A percentile compares a stretch with the other conserved stretches of the same genome.
Conservation (phyloP, 2,797 vertebrate species). For the Ptychadena robeensis region DNA sequence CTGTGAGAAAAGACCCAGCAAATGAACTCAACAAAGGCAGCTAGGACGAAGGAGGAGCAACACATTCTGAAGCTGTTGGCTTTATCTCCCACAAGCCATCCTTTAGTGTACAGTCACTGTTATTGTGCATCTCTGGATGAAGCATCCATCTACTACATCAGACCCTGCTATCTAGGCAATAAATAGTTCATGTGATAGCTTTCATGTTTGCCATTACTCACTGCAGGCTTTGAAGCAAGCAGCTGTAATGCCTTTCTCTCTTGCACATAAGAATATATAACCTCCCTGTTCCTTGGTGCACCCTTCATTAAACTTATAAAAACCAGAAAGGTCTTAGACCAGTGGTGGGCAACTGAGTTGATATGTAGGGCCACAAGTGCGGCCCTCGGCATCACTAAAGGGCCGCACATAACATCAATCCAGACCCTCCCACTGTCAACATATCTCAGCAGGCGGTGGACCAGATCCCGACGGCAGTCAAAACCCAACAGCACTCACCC, state of each 20-base stretch:
- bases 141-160: background rate
- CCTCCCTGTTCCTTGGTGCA: background rate
- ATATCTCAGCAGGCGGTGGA: no score
- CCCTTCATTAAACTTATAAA: background rate
- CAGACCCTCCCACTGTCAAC: no score
- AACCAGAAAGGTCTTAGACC: background rate
- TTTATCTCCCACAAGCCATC: background rate
- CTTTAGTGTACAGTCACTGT: background rate
- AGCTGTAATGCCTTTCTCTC: background rate
- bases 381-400: no score
- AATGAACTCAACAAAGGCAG: background rate
- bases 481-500: no score
- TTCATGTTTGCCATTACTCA: background rate
- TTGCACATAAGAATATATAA: background rate
- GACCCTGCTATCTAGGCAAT: background rate
- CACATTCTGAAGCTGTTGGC: background rate
- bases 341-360: no score
- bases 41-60: no score
- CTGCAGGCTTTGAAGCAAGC: background rate
- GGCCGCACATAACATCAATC: no score
- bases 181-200: background rate
- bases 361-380: no score
- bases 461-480: no score
- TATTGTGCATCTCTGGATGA: background rate
- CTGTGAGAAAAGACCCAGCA: background rate